A percentile compares a stretch with the other conserved stretches of the same genome.
Conservation (phyloP, 1,140 invertebrate genomes). For the Trichonephila inaurata region DNA sequence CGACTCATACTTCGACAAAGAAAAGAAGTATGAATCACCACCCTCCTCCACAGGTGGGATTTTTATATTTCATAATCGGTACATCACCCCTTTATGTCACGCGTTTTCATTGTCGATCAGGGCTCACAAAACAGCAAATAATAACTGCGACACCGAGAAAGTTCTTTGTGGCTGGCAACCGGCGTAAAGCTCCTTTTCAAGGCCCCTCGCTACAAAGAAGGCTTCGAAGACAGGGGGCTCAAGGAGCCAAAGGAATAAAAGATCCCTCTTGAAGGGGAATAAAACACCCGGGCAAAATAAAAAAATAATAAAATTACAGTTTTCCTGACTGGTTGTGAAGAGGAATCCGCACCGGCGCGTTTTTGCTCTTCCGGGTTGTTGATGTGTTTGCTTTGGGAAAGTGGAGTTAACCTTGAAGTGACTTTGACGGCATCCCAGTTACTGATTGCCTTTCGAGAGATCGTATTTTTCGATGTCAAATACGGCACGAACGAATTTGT, state of each 20-base stretch:
- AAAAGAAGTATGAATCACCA: neutral
- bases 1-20: neutral
- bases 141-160: neutral
- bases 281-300: neutral
- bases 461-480: neutral
- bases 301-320: neutral
- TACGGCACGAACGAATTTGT: neutral
- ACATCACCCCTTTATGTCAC: slow-evolving; percentile 3
- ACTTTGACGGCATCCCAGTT: neutral
- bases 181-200: neutral
- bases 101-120: neutral
- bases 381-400: neutral
- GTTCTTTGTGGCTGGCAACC: neutral
- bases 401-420: neutral
- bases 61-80: slow-evolving; percentile 2
- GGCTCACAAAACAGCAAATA: neutral
- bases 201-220: neutral
- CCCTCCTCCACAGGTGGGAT: neutral
- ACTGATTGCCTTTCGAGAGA: neutral
- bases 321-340: neutral
- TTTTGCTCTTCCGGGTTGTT: neutral
- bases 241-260: neutral
- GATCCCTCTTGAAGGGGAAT: neutral
- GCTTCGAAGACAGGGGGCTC: neutral
- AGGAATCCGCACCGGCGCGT: neutral